Evolutionary conservation across 2,888 invertebrate genomes (phyloP).

Genomic region (Heliconius erato): DNA sequence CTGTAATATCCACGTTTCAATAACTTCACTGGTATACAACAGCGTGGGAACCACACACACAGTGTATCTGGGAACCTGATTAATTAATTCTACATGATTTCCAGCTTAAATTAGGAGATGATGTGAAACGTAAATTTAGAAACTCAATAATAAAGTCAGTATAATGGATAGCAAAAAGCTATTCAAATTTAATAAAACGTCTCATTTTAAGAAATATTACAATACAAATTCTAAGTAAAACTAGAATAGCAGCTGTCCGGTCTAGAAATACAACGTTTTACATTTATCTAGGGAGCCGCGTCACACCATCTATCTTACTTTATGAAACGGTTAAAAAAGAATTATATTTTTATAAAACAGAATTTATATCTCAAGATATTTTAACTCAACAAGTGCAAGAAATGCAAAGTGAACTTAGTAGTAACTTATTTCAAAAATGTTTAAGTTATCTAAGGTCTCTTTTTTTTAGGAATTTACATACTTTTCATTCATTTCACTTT

Average conservation of each 20-base stretch:
- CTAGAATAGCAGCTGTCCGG: conserved; percentile 24
- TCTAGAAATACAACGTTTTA: conserved; percentile 5
- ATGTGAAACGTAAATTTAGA: no score
- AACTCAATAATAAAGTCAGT: no score
- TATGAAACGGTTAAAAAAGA: conserved; percentile 20
- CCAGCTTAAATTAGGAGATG: no score
- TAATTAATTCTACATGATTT: no score
- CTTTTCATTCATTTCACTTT: no score
- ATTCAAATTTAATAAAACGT: not conserved
- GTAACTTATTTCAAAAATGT: not conserved
- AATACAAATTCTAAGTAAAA: conserved; percentile 14
- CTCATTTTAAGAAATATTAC: not conserved
- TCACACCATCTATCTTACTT: conserved; percentile 31
- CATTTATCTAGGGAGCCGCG: conserved; percentile 29
- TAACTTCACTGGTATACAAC: no score
- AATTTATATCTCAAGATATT: conserved; percentile 9
- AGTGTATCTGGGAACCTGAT: no score
- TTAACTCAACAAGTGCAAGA: conserved; percentile 12
- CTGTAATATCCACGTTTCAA: no score
- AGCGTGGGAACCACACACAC: no score
- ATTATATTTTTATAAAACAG: conserved; percentile 8
- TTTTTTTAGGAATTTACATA: not conserved
- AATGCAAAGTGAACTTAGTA: not conserved
- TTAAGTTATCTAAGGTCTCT: not conserved
- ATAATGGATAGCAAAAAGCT: no score